Base-by-base conservation (phyloP, 2,888 invertebrate genomes). In the Nymphalis polychloros region DNA sequence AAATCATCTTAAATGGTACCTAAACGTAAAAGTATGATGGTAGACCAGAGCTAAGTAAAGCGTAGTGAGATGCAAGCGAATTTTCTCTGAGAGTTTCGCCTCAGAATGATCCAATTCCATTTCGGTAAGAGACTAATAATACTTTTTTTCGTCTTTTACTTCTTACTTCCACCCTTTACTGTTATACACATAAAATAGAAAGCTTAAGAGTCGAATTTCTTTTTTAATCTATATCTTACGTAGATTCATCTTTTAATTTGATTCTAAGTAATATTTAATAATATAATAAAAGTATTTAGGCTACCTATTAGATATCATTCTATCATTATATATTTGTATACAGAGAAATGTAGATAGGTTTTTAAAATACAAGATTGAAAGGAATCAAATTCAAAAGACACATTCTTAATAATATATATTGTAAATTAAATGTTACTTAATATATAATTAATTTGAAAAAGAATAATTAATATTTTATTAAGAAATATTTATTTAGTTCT, bases 101-200 rank as follows among this genome's bases (percentile, higher is more conserved):
- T 81, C 83, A 86, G 85, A 92, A 92, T 90, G 92, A 90, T 91
- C 90, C 91, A 91, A 91, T 92, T 92, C 92, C 92, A 92, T 92
- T 92, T 92, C 90, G 90, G 90, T 91, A 89, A 91, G 87, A 91
- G 91, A 91, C 92, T 92, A 92, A 92, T 92, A 92, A 92, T 90
- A 92, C 83, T 89, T 89, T 91, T 90, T 90, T 91, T 89, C 88
- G 88, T 88, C 89, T 88, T 92, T 92, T 92, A 90, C 92, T 90
- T 89, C 89, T 92, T 90, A 87, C 89, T 90, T 90, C 88, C 87
- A 92, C 91, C 91, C 92, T 91, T 92, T 92, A 92, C 90, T 91
- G 88, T 87, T 90, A 88, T 89, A 86, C 83, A 84, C 81, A 84
- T 82, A 86, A 83, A 85, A 74, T 69, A 82, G 84, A 57, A 83